These are phyloP conservation scores for Ramazzottius varieornatus DNA, from an alignment of 2,888 invertebrate genomes.

Conservation along the genomic window DNA sequence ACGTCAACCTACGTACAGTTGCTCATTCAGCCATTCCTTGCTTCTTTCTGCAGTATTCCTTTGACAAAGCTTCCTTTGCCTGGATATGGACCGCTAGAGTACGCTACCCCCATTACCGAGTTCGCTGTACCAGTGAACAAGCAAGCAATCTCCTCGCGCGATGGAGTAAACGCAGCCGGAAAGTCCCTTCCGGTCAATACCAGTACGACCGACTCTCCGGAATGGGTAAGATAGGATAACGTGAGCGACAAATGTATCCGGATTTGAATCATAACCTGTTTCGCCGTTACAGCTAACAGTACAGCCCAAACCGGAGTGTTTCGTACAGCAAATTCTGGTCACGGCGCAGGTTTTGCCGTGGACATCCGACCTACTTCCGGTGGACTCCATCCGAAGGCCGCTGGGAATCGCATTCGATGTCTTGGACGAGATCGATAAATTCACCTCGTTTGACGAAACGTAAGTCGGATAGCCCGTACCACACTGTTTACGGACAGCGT, in stretches of 20 bases:
- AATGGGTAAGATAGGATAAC: not conserved
- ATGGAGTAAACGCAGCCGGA: no score
- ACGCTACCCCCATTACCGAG: constrained; percentile 7
- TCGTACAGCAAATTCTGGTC: constrained; percentile 7
- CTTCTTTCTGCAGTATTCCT: constrained; percentile 16
- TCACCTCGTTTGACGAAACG: constrained; percentile 7
- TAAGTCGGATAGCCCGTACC: no score
- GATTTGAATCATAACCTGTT: no score
- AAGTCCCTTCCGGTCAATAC: no score
- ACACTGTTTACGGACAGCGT: no score
- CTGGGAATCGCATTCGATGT: constrained; percentile 18
- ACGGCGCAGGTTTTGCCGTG: constrained; percentile 19
- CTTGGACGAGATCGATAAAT: constrained; percentile 16
- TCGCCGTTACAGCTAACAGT: no score
- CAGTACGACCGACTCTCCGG: not conserved
- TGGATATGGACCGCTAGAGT: constrained; percentile 10
- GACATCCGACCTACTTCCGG: constrained; percentile 15
- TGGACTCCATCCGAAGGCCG: constrained; percentile 20
- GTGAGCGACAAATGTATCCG: no score
- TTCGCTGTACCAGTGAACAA: constrained; percentile 6
- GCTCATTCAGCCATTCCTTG: not conserved
- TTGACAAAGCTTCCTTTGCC: constrained; percentile 10
- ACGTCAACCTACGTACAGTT: not conserved
- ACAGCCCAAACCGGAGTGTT: constrained; percentile 11
- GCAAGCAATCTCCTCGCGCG: not conserved